phyloP scores from a whole-genome alignment of 2,797 vertebrate genomes.

The Pseudopleuronectes americanus region DNA sequence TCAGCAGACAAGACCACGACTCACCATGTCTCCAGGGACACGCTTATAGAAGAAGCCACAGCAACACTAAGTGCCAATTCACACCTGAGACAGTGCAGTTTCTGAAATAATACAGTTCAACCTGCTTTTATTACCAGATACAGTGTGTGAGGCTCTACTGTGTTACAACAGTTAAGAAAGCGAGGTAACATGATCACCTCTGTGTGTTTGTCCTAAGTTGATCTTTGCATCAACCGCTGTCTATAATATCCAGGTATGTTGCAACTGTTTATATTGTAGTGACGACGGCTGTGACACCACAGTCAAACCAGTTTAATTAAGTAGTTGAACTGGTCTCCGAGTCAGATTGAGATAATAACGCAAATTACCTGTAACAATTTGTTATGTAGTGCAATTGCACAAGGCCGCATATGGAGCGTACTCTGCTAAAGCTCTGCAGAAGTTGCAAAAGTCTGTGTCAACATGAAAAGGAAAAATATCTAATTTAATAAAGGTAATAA shows the following conservation, averaged over 20 bases:
- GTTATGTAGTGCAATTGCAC: neutral
- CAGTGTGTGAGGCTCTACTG: neutral
- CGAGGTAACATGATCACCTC: neutral
- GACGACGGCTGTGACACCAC: neutral
- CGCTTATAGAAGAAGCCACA: slow-evolving; percentile 65
- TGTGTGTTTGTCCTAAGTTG: slow-evolving; percentile 4
- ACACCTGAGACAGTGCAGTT: slow-evolving; percentile 53
- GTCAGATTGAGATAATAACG: slow-evolving; percentile 3
- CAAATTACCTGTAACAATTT: slow-evolving; percentile 13
- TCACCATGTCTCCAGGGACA: slow-evolving; percentile 65
- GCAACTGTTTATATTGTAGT: neutral
- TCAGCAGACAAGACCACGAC: slow-evolving; percentile 75
- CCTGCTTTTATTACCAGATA: slow-evolving; percentile 18
- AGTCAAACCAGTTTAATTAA: slow-evolving; percentile 13
- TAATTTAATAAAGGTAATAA: too few species aligned
- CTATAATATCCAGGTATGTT: neutral
- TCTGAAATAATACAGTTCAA: slow-evolving; percentile 42
- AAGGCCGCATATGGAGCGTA: neutral
- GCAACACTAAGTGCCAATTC: slow-evolving; percentile 61
- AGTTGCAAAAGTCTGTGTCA: neutral
- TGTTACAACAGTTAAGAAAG: neutral
- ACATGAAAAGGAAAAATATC: neutral
- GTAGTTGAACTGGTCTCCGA: slow-evolving; percentile 18
- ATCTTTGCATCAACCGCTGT: neutral
- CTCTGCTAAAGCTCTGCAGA: neutral